These are phyloP conservation scores for Meta bourneti DNA, from an alignment of 2,888 invertebrate genomes.

Conservation along the genomic window DNA sequence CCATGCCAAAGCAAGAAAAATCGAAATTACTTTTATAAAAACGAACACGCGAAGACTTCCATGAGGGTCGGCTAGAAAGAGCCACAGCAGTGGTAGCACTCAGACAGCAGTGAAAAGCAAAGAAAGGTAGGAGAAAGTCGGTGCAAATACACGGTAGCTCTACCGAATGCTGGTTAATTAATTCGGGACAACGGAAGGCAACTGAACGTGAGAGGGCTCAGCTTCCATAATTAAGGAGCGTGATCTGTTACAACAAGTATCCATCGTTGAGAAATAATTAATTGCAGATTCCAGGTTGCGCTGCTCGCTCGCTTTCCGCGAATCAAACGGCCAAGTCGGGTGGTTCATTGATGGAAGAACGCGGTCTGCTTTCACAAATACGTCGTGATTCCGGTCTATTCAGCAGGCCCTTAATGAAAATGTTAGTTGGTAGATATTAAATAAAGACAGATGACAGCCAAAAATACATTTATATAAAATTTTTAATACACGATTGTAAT, in stretches of 20 bases:
- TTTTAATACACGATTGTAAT: not conserved
- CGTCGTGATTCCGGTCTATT: too few relatives aligned
- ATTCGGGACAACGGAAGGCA: not conserved
- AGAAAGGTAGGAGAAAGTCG: too few relatives aligned
- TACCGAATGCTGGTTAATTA: not conserved
- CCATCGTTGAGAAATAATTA: slow-evolving; percentile 1
- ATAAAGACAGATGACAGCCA: not conserved
- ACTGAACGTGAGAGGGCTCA: not conserved
- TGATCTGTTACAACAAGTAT: not conserved
- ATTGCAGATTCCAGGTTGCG: not conserved
- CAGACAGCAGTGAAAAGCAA: too few relatives aligned
- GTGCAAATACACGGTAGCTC: not conserved
- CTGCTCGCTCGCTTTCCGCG: not conserved
- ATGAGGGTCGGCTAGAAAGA: too few relatives aligned
- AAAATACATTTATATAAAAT: not conserved
- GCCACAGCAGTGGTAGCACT: too few relatives aligned
- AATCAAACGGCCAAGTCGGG: not conserved
- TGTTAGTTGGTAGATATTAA: not conserved
- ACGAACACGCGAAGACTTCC: too few relatives aligned
- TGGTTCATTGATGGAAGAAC: not conserved
- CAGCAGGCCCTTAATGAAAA: not conserved
- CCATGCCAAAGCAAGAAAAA: too few relatives aligned
- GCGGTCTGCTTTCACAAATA: not conserved
- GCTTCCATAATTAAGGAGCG: not conserved
- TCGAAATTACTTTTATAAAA: too few relatives aligned